phyloP scores from a whole-genome alignment of 2,113 vertebrate genomes.

The Tychaedon coryphoeus region DNA sequence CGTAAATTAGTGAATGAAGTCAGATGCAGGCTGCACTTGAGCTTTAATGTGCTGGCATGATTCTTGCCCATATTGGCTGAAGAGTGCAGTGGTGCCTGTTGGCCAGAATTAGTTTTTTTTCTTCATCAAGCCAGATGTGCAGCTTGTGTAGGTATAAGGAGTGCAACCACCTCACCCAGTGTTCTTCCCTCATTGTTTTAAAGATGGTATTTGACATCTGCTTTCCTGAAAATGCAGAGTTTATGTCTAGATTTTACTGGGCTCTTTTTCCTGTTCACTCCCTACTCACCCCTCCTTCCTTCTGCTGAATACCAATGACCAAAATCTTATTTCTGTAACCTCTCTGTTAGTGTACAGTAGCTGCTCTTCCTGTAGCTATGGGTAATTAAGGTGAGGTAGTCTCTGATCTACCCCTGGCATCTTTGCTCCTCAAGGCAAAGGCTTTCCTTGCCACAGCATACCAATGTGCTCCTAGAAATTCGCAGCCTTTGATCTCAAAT shows the following conservation, averaged over 20 bases:
- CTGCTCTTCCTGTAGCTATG: not conserved
- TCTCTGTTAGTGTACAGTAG: not conserved
- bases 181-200: not conserved
- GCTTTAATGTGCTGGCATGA: not conserved
- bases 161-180: not conserved
- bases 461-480: not conserved
- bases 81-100: not conserved
- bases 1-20: not conserved
- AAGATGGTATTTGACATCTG: not conserved
- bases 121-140: not conserved
- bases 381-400: not conserved
- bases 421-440: not conserved
- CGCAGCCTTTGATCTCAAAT: conserved; percentile 1
- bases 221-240: not conserved
- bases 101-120: not conserved
- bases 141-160: not conserved
- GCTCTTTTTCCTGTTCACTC: not conserved
- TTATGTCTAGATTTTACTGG: not conserved
- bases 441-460: not conserved
- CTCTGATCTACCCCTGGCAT: not conserved
- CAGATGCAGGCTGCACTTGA: not conserved
- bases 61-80: not conserved
- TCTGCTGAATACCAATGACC: not conserved
- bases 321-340: not conserved
- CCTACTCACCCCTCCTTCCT: not conserved